A percentile compares a stretch with the other conserved stretches of the same genome.
Evolutionary conservation across 2,797 vertebrate species (phyloP).

Genomic region (Poecile montanus): DNA sequence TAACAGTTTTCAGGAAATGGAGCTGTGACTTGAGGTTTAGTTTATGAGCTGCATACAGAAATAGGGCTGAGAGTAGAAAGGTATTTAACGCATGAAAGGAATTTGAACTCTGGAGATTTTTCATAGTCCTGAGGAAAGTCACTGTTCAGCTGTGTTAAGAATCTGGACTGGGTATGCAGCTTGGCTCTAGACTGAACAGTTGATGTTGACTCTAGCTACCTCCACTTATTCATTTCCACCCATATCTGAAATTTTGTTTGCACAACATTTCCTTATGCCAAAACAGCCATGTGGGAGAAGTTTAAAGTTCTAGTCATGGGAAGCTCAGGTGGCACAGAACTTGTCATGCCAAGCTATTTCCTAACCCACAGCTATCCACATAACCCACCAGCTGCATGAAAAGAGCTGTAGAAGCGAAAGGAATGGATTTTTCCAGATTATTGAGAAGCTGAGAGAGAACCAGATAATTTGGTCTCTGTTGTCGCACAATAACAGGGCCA

Average conservation of each 20-base stretch:
- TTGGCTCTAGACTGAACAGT: neutral
- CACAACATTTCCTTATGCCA: neutral
- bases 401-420: neutral
- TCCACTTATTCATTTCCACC: neutral
- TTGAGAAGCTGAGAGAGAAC: neutral
- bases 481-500: neutral
- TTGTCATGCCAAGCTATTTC: constrained; percentile 14
- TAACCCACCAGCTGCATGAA: neutral
- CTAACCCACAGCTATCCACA: neutral
- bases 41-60: neutral
- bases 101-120: neutral
- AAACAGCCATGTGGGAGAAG: neutral
- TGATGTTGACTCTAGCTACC: neutral
- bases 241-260: neutral
- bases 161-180: neutral
- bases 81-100: neutral
- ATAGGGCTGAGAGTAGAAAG: neutral
- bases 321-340: neutral
- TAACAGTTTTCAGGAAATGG: neutral
- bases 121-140: neutral
- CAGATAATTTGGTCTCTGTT: neutral
- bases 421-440: constrained; percentile 28
- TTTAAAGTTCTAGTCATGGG: neutral
- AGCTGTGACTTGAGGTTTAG: neutral
- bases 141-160: neutral